A percentile compares a stretch with the other conserved stretches of the same genome.
Conservation (phyloP, 2,113 vertebrate species). For the Garra rufa region DNA sequence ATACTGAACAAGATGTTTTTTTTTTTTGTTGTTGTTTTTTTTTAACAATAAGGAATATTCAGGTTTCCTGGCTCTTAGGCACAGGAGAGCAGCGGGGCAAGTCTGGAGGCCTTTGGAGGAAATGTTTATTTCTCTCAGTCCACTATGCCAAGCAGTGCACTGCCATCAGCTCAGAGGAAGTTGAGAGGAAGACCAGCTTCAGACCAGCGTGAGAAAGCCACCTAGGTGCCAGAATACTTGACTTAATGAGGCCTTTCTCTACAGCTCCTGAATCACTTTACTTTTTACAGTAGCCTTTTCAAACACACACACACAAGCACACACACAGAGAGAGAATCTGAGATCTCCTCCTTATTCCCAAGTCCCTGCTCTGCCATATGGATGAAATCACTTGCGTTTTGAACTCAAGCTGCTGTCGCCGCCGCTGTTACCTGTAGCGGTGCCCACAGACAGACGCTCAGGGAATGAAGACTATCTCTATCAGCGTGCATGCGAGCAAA, state of each 20-base stretch:
- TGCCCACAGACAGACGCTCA: slow-evolving; percentile 33
- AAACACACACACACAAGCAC: slow-evolving; percentile 29
- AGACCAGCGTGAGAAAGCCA: slow-evolving; percentile 45
- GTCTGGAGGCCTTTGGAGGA: slow-evolving; percentile 23
- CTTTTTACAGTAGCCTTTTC: slow-evolving; percentile 15
- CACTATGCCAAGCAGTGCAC: slow-evolving; percentile 33
- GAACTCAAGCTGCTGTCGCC: slow-evolving; percentile 27
- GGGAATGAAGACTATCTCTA: slow-evolving; percentile 1
- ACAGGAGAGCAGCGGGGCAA: not conserved
- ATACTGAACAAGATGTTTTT: not conserved
- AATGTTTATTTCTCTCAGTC: slow-evolving; percentile 30
- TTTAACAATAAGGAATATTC: not conserved
- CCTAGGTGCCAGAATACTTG: slow-evolving; percentile 37
- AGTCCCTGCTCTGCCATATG: slow-evolving; percentile 25
- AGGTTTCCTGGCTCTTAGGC: not conserved
- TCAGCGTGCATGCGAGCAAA: slow-evolving; percentile 2
- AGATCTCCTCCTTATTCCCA: slow-evolving; percentile 21
- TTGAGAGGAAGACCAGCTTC: slow-evolving; percentile 33
- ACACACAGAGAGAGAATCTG: slow-evolving; percentile 22
- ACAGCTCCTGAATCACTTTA: slow-evolving; percentile 10
- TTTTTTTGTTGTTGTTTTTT: too few relatives aligned
- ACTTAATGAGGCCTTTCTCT: slow-evolving; percentile 16
- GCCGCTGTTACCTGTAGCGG: slow-evolving; percentile 42
- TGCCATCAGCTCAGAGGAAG: slow-evolving; percentile 38
- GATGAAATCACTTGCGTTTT: slow-evolving; percentile 38